Evolutionary conservation across 2,113 vertebrate genomes (phyloP).

Genomic region (Tilapia sparmanii): DNA sequence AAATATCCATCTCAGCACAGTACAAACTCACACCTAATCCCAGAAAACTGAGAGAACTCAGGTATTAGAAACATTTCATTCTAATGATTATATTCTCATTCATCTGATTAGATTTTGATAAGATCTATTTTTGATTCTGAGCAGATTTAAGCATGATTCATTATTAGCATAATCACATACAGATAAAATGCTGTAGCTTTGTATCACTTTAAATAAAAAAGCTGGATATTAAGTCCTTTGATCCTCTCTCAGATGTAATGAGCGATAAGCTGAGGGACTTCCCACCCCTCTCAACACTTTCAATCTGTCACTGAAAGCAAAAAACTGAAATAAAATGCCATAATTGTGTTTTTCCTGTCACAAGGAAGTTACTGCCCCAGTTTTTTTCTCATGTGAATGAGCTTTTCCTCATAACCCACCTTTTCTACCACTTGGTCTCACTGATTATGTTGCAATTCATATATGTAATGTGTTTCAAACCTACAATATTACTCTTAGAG

Average conservation of each 20-base stretch:
- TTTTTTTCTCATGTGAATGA: not conserved
- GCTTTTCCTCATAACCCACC: not conserved
- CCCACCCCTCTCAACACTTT: not conserved
- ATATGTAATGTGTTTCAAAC: not conserved
- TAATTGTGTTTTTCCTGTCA: not conserved
- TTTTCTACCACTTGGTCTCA: not conserved
- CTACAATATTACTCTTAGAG: not conserved
- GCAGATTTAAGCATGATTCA: not conserved
- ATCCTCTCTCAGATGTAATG: not conserved
- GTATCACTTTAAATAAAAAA: not conserved
- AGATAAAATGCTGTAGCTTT: not conserved
- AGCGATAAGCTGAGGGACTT: not conserved
- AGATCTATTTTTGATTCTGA: not conserved
- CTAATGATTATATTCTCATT: not conserved
- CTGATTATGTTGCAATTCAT: not conserved
- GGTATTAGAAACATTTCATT: not conserved
- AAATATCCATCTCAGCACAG: not conserved
- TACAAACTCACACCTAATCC: not conserved
- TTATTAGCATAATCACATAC: not conserved
- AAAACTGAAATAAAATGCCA: not conserved
- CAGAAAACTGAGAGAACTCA: not conserved
- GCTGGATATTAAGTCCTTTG: not conserved
- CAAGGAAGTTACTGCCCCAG: not conserved
- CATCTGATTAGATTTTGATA: not conserved
- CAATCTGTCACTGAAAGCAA: not conserved